phyloP scores from a whole-genome alignment of 1,140 invertebrate genomes.

The Dinoponera quadriceps region DNA sequence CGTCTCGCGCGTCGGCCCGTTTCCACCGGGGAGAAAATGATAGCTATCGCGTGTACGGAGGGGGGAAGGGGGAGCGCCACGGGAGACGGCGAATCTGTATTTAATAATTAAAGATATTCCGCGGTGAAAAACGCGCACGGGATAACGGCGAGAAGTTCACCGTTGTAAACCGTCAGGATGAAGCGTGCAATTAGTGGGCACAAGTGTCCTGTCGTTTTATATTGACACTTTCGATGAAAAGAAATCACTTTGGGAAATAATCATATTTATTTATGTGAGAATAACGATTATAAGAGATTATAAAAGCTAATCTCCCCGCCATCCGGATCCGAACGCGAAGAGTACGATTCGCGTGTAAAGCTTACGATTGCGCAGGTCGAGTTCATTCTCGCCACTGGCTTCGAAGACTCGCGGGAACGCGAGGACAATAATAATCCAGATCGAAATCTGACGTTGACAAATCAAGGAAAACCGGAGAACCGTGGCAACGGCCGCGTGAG shows the following conservation, averaged over 20 bases:
- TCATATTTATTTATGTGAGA: no score
- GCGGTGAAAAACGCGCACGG: conserved; percentile 22
- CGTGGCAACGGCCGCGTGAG: not conserved
- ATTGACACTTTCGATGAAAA: no score
- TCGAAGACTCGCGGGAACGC: not conserved
- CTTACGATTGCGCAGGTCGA: not conserved
- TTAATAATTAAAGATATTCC: conserved; percentile 44
- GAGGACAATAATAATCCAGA: conserved; percentile 28
- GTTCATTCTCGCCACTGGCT: not conserved
- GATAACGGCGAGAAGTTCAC: conserved; percentile 1
- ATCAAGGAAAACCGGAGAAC: not conserved
- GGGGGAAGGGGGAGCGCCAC: not conserved
- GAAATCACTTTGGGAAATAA: no score
- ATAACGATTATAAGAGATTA: no score
- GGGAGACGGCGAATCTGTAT: conserved; percentile 32
- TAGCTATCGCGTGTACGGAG: conserved; percentile 34
- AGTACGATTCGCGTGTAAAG: not conserved
- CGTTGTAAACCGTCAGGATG: not conserved
- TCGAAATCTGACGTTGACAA: conserved; percentile 16
- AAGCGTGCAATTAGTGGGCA: conserved; percentile 10
- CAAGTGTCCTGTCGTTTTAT: no score
- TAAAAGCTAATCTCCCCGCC: no score
- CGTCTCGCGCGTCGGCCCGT: conserved; percentile 49
- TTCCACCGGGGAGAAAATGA: conserved; percentile 52
- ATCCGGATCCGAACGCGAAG: no score